A percentile compares a stretch with the other conserved stretches of the same genome.
Evolutionary conservation across 1,140 invertebrate species (phyloP).

Genomic region (Leptoteleia sp.): DNA sequence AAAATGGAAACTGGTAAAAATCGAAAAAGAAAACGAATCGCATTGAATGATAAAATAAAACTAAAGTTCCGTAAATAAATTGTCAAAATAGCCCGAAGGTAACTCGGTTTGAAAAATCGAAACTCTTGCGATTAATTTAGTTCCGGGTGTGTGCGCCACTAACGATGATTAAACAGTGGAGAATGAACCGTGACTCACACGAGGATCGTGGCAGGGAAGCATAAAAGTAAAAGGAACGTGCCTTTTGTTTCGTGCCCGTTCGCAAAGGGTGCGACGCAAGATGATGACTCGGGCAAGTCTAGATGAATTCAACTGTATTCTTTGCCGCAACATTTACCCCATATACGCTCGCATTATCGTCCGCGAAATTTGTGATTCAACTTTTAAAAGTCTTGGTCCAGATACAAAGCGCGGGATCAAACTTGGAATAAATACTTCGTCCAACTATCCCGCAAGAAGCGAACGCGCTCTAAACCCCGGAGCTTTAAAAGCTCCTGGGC

Average conservation of each 20-base stretch:
- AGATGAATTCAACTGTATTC: slow-evolving; percentile 11
- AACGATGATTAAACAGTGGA: slow-evolving; percentile 63
- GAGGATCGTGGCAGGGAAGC: slow-evolving; percentile 53
- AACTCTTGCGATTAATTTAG: slow-evolving; percentile 42
- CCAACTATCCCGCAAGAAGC: slow-evolving; percentile 45
- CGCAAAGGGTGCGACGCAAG: slow-evolving; percentile 48
- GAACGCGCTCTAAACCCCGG: slow-evolving; percentile 16
- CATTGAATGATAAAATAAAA: no score
- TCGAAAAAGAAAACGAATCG: no score
- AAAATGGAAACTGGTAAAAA: no score
- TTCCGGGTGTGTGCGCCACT: slow-evolving; percentile 58
- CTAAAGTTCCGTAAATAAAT: neutral
- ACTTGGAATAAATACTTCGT: slow-evolving; percentile 54
- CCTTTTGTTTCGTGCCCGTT: slow-evolving; percentile 41
- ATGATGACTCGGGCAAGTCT: slow-evolving; percentile 48
- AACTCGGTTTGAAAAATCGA: slow-evolving; percentile 40
- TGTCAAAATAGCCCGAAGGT: neutral
- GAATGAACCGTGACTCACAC: slow-evolving; percentile 57
- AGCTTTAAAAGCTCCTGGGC: slow-evolving; percentile 48
- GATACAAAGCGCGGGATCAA: slow-evolving; percentile 46
- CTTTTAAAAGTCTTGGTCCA: slow-evolving; percentile 33
- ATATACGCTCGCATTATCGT: slow-evolving; percentile 12
- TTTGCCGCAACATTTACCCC: slow-evolving; percentile 5
- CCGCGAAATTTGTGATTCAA: slow-evolving; percentile 19
- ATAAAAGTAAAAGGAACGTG: slow-evolving; percentile 57